Evolutionary conservation across 2,797 vertebrate species (phyloP), one percentile per base, ranked within the genome.

Genomic region (Geotrypetes seraphini): DNA sequence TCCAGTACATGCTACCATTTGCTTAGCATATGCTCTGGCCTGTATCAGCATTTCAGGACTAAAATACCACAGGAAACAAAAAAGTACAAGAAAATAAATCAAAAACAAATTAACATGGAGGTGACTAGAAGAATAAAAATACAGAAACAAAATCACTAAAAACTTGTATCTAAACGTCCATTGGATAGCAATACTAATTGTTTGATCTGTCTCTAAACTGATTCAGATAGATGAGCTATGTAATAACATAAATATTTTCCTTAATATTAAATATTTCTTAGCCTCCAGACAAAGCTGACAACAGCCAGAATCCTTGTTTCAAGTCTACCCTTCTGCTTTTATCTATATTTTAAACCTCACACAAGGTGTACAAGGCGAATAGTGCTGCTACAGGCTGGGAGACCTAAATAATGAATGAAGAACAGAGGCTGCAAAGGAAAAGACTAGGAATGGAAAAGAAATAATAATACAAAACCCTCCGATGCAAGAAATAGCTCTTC

Each of bases 271-370:
- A 28, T 57, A 61, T 61, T 71, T 64, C 68, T 66, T 66, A 66
- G 65, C 67, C 71, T 24, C 45, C 63, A 68, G 66, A 71, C 65
- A 75, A 68, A 66, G 66, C 69, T 53, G 60, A 62, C 56, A 71
- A 54, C 56, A 69, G 22, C 60, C 65, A 73, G 58, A 56, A 57
- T 57, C 47, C 20, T 49, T 64, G 82, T 90, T 90, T 91, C 87
- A 88, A 88, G 83, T 85, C 69, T 59, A 57, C 86, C 88, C 86
- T 89, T 88, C 81, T 79, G 86, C 88, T 94, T 91, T 92, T 91
- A 92, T 92, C 89, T 92, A 94, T 94, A 92, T 94, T 94, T 94
- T 88, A 94, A 91, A 86, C 84, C 86, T 84, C 88, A 92, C 87
- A 89, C 86, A 87, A 91, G 88, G 87, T 91, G 87, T 87, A 85